Evolutionary conservation across 2,888 invertebrate species (phyloP).

Genomic region (Leistus spinibarbis): DNA sequence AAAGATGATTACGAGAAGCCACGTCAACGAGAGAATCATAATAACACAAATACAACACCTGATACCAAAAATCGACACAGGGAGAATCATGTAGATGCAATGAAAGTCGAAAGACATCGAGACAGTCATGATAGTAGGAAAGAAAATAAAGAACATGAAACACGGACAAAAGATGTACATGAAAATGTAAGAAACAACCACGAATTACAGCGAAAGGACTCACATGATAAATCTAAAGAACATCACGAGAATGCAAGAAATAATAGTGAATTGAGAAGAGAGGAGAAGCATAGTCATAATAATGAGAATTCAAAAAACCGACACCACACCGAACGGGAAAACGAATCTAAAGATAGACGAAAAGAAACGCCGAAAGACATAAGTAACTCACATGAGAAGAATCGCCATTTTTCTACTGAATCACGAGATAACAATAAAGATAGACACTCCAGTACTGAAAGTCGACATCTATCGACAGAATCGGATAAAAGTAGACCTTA

Average conservation of each 20-base stretch:
- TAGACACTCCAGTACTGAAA: constrained; percentile 50
- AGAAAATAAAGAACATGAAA: constrained; percentile 50
- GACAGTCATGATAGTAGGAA: constrained; percentile 53
- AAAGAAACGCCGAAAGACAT: constrained; percentile 59
- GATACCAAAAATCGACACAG: constrained; percentile 54
- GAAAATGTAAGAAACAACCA: constrained; percentile 55
- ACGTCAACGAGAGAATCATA: constrained; percentile 62
- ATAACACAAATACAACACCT: constrained; percentile 50
- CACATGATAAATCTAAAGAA: constrained; percentile 44
- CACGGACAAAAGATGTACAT: constrained; percentile 56
- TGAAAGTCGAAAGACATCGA: constrained; percentile 53
- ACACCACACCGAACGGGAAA: constrained; percentile 55
- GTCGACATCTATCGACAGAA: constrained; percentile 59
- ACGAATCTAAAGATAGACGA: constrained; percentile 53
- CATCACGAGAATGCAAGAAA: constrained; percentile 40
- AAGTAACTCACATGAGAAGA: constrained; percentile 62
- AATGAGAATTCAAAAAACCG: constrained; percentile 47
- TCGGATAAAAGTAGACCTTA: constrained; percentile 55
- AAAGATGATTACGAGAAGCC: constrained; percentile 56
- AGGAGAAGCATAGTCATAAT: constrained; percentile 41
- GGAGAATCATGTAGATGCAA: constrained; percentile 54
- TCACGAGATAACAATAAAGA: constrained; percentile 48
- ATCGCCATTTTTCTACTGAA: constrained; percentile 50
- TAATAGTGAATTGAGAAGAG: constrained; percentile 39
- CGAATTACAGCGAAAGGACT: constrained; percentile 43